Percentiles rank a stretch among this genome's conserved stretches.
Evolutionary conservation across 2,113 vertebrate genomes (phyloP).

Genomic region (Tetrao urogallus): DNA sequence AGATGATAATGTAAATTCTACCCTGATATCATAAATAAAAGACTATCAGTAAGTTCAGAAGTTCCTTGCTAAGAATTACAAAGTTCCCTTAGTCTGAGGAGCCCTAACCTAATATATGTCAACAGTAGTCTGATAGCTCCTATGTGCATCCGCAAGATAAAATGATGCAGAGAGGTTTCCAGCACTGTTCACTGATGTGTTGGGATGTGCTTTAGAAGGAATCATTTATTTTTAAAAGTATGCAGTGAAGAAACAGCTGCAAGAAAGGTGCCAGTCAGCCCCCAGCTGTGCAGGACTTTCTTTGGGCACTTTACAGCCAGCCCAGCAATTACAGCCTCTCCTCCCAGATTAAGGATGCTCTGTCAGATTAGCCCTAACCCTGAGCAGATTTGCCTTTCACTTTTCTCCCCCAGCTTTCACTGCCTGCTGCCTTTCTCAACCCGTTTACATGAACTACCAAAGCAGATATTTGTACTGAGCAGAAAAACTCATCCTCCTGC

Average conservation of each 20-base stretch:
- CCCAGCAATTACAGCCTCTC: not conserved
- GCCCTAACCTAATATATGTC: not conserved
- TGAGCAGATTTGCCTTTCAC: not conserved
- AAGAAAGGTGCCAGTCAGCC: not conserved
- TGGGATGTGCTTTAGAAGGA: not conserved
- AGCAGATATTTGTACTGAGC: not conserved
- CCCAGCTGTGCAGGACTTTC: not conserved
- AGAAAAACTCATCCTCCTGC: not conserved
- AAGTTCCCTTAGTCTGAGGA: not conserved
- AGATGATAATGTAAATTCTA: not conserved
- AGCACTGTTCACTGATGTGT: not conserved
- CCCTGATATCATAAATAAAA: not conserved
- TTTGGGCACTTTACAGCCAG: not conserved
- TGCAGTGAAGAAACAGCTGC: not conserved
- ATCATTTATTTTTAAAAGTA: not conserved
- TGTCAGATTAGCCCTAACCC: not conserved
- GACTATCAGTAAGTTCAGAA: not conserved
- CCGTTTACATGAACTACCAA: slow-evolving; percentile 8
- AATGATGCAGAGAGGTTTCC: not conserved
- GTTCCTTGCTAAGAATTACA: not conserved
- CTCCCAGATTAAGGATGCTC: not conserved
- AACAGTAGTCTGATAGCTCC: not conserved
- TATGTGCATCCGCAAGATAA: not conserved
- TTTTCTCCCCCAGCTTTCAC: slow-evolving; percentile 12
- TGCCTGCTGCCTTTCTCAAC: not conserved